Evolutionary conservation across 2,113 vertebrate genomes (phyloP).

Genomic region (Macrotis lagotis): DNA sequence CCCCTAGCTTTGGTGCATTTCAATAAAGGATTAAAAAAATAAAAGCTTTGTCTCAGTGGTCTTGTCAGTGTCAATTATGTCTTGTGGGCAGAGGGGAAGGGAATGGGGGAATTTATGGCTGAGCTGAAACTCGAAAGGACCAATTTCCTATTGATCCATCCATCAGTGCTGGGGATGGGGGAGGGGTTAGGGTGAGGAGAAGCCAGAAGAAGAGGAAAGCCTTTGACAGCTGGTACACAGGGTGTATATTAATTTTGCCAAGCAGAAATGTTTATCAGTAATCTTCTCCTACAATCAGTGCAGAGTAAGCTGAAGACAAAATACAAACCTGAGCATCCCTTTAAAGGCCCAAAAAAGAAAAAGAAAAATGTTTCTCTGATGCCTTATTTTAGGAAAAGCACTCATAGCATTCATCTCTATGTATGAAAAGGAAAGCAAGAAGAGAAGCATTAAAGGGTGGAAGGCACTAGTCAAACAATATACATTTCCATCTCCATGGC

Average conservation of each 20-base stretch:
- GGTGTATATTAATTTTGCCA: rapidly evolving
- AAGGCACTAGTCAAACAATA: conserved; percentile 48
- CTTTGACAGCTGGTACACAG: not conserved
- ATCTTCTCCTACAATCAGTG: not conserved
- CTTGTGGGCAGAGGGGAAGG: conserved; percentile 24
- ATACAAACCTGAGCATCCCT: not conserved
- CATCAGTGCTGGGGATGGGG: not conserved
- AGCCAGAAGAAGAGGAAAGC: not conserved
- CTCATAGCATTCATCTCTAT: conserved; percentile 15
- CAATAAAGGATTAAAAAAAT: conserved; percentile 38
- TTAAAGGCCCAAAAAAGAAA: conserved; percentile 20
- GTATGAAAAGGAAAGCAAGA: conserved; percentile 15
- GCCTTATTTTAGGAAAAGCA: conserved; percentile 49
- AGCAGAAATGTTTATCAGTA: not conserved
- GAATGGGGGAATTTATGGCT: not conserved
- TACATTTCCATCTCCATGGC: conserved; percentile 31
- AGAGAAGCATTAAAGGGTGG: conserved; percentile 14
- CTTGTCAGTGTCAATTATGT: conserved; percentile 17
- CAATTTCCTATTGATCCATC: not conserved
- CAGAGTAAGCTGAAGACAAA: conserved; percentile 31
- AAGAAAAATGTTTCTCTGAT: conserved; percentile 6
- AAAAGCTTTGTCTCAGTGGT: conserved; percentile 33
- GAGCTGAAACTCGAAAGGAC: not conserved
- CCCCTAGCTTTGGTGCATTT: conserved; percentile 65
- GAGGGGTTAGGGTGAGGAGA: not conserved